Evolutionary conservation across 2,113 vertebrate genomes (phyloP).

Genomic region (Pundamilia nyererei): DNA sequence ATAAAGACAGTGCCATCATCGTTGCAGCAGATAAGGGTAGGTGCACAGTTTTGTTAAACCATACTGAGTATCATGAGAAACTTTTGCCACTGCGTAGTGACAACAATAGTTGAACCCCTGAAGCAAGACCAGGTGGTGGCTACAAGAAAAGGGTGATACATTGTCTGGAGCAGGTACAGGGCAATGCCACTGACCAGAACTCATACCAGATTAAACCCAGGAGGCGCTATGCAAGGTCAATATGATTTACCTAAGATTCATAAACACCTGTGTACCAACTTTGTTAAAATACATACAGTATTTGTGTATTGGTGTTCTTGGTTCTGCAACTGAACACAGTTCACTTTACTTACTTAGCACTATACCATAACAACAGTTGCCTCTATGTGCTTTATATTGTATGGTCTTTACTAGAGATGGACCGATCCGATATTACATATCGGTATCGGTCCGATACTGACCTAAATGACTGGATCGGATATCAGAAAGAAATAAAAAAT

Average conservation of each 20-base stretch:
- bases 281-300: not conserved
- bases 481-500: not conserved
- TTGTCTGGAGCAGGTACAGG: not conserved
- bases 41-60: not conserved
- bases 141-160: not conserved
- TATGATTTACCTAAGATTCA: not conserved
- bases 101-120: not conserved
- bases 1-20: not conserved
- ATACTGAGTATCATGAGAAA: not conserved
- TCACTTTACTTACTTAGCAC: not conserved
- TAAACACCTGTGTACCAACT: not conserved
- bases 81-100: not conserved
- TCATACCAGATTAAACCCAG: not conserved
- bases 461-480: not conserved
- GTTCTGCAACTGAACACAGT: not conserved
- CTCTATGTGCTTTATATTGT: not conserved
- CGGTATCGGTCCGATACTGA: not conserved
- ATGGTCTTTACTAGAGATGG: not conserved
- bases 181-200: not conserved
- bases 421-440: fast-evolving
- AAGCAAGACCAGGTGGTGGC: not conserved
- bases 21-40: not conserved
- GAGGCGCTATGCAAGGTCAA: not conserved
- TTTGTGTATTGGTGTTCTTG: not conserved
- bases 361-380: not conserved